Conservation (phyloP, 2,888 invertebrate species). For the Augochlorella aurata region DNA sequence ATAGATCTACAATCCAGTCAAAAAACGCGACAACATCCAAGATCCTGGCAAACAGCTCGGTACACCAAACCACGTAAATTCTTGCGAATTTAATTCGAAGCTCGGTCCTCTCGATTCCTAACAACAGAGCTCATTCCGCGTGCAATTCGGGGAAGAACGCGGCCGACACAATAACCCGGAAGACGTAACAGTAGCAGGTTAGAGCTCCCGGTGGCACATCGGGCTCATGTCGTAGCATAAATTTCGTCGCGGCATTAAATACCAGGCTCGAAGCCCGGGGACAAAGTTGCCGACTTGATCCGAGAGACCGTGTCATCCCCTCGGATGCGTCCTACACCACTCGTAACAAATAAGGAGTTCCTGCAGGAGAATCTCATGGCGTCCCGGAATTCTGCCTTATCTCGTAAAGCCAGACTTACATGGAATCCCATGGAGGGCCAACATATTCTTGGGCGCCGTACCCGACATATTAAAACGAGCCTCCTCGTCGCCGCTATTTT, state of each 20-base stretch:
- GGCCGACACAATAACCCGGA: slow-evolving; percentile 38
- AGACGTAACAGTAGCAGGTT: slow-evolving; percentile 1
- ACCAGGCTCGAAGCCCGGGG: slow-evolving; percentile 23
- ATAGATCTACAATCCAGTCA: no score
- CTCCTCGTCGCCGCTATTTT: not conserved
- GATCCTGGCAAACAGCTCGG: not conserved
- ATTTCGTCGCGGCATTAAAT: slow-evolving; percentile 40
- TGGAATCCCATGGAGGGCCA: slow-evolving; percentile 36
- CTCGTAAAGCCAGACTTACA: slow-evolving; percentile 68
- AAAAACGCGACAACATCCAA: not conserved
- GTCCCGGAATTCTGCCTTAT: slow-evolving; percentile 63
- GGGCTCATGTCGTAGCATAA: slow-evolving; percentile 39
- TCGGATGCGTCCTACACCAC: slow-evolving; percentile 26
- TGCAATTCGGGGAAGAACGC: not conserved
- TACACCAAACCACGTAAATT: not conserved
- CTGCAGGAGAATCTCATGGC: slow-evolving; percentile 40
- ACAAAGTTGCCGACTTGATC: slow-evolving; percentile 39
- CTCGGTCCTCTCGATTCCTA: not conserved
- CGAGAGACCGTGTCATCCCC: slow-evolving; percentile 34
- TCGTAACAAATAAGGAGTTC: slow-evolving; percentile 49
- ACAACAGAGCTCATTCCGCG: not conserved
- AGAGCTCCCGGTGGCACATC: not conserved
- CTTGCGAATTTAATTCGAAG: not conserved
- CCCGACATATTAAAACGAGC: slow-evolving; percentile 14
- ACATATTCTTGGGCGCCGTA: slow-evolving; percentile 7